These are phyloP conservation scores for Lysandra bellargus DNA, from an alignment of 2,888 invertebrate genomes.

Conservation along the genomic window DNA sequence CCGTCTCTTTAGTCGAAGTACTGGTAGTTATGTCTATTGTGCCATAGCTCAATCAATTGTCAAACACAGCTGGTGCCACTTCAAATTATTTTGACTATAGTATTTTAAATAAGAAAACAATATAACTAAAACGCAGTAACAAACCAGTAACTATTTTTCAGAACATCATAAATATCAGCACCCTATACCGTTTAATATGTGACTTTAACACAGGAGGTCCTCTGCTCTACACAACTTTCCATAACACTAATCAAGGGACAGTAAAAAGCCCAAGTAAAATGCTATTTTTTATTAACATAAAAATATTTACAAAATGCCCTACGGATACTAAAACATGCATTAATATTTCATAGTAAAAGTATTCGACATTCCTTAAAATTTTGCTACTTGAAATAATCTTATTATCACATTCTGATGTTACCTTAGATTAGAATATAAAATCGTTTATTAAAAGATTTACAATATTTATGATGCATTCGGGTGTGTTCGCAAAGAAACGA, in stretches of 20 bases:
- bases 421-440: background rate
- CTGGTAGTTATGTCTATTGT: too few relatives aligned
- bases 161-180: too few relatives aligned
- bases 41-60: too few relatives aligned
- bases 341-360: conserved; percentile 23
- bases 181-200: too few relatives aligned
- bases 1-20: too few relatives aligned
- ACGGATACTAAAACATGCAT: conserved; percentile 25
- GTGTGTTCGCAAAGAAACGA: background rate
- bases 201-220: too few relatives aligned
- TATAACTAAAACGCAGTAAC: too few relatives aligned
- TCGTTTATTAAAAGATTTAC: background rate
- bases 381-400: conserved; percentile 21
- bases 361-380: conserved; percentile 15
- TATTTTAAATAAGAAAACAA: too few relatives aligned
- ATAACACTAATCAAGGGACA: background rate
- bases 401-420: conserved; percentile 27
- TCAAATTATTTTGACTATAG: too few relatives aligned
- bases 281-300: conserved; percentile 34
- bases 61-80: too few relatives aligned
- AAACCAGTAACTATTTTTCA: too few relatives aligned
- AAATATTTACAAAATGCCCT: conserved; percentile 42
- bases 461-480: background rate
- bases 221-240: too few relatives aligned
- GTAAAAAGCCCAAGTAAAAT: conserved; percentile 4